These are phyloP conservation scores for Poecile atricapillus DNA, from an alignment of 2,113 vertebrate genomes.

Conservation along the genomic window DNA sequence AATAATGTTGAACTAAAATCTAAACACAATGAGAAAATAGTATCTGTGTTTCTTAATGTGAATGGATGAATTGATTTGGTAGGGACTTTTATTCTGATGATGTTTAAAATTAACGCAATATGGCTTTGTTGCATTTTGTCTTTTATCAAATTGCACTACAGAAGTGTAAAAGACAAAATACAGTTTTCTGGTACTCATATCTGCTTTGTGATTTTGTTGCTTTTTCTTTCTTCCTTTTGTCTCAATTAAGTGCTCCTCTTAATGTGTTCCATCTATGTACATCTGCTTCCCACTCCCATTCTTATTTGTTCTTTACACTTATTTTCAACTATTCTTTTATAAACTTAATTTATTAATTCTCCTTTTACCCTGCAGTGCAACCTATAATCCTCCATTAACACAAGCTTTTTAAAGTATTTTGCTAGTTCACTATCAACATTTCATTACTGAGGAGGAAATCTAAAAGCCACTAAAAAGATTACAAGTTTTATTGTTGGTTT, in stretches of 20 bases:
- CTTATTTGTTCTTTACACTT: not conserved
- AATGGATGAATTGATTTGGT: not conserved
- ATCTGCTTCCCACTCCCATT: not conserved
- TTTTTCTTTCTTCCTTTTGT: not conserved
- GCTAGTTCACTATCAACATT: not conserved
- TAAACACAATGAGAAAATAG: not conserved
- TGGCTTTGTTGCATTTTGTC: not conserved
- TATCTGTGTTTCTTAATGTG: not conserved
- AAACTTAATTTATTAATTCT: not conserved
- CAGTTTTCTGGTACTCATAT: not conserved
- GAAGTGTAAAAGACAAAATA: not conserved
- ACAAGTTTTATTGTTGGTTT: not conserved
- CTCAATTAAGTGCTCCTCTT: not conserved
- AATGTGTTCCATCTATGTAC: not conserved
- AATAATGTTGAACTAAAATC: not conserved
- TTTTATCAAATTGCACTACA: not conserved
- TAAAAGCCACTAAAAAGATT: not conserved
- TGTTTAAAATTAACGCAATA: not conserved
- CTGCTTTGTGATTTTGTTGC: not conserved
- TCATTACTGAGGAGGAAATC: not conserved
- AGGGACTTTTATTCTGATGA: not conserved
- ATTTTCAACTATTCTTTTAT: not conserved
- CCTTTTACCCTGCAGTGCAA: not conserved
- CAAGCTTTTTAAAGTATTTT: not conserved
- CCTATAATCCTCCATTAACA: not conserved